Percentiles rank a stretch among this genome's conserved stretches.
Conservation (phyloP, 2,888 invertebrate genomes). For the Lasioglossum pauxillum region DNA sequence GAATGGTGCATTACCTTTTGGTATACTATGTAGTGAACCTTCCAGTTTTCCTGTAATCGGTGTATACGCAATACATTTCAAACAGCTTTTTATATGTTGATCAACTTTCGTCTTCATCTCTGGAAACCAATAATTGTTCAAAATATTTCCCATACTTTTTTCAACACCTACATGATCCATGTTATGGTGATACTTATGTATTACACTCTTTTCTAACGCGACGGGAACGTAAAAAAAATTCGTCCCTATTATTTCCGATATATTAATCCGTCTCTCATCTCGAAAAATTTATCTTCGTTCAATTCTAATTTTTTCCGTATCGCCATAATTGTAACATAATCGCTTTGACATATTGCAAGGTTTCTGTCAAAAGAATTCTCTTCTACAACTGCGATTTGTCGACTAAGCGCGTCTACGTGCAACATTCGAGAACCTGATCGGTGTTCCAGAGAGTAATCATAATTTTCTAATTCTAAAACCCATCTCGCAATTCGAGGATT, state of each 20-base stretch:
- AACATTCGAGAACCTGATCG: constrained; percentile 17
- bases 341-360: constrained; percentile 21
- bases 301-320: background rate
- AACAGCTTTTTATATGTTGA: constrained; percentile 7
- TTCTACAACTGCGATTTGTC: constrained; percentile 13
- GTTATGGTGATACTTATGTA: constrained; percentile 13
- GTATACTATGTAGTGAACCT: constrained; percentile 18
- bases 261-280: constrained; percentile 23
- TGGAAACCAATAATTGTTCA: constrained; percentile 34
- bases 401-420: constrained; percentile 21
- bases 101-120: constrained; percentile 15
- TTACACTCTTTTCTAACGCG: background rate
- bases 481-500: no score
- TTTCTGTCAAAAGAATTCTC: constrained; percentile 38
- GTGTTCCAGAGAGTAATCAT: background rate
- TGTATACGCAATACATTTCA: constrained; percentile 30
- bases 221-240: constrained; percentile 22
- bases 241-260: constrained; percentile 3
- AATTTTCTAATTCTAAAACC: no score
- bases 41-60: background rate
- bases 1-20: constrained; percentile 12
- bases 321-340: background rate
- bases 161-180: constrained; percentile 20
- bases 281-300: background rate
- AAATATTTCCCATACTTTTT: constrained; percentile 19